Percentiles rank a stretch among this genome's conserved stretches.
phyloP scores from a whole-genome alignment of 2,113 vertebrate genomes.

The Sula dactylatra region DNA sequence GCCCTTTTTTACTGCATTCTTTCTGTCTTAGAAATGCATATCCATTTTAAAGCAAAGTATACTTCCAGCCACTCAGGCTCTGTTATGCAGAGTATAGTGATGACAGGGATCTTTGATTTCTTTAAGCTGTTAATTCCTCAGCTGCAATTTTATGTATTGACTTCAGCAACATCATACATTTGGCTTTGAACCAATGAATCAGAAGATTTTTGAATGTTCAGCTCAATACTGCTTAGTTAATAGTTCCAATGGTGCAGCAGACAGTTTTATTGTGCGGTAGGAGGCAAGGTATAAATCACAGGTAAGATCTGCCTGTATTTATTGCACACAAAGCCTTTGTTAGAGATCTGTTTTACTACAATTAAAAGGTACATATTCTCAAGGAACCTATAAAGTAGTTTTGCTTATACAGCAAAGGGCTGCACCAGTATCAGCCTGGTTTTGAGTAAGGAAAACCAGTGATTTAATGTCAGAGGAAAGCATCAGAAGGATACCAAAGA shows the following conservation, averaged over 20 bases:
- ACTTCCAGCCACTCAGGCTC: neutral
- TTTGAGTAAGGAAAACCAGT: neutral
- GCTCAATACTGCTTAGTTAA: neutral
- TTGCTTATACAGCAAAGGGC: neutral
- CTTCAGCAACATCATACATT: neutral
- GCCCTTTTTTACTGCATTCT: neutral
- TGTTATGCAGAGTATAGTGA: neutral
- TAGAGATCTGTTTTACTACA: neutral
- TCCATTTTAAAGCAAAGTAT: neutral
- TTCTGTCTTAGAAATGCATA: neutral
- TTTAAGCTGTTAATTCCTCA: neutral
- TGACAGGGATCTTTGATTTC: neutral
- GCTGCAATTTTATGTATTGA: neutral
- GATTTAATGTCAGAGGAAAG: conserved; percentile 6
- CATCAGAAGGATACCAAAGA: neutral
- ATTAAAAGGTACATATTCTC: conserved; percentile 14
- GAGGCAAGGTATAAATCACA: neutral
- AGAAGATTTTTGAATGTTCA: neutral
- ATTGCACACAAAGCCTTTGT: neutral
- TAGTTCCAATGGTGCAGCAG: neutral
- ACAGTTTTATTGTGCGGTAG: neutral
- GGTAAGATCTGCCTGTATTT: neutral
- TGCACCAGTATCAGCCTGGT: neutral
- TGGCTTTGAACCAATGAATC: neutral
- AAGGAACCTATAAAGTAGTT: neutral